Evolutionary conservation across 2,113 vertebrate genomes (phyloP), one percentile per base, ranked within the genome.

Genomic region (Telmatochromis sp.): DNA sequence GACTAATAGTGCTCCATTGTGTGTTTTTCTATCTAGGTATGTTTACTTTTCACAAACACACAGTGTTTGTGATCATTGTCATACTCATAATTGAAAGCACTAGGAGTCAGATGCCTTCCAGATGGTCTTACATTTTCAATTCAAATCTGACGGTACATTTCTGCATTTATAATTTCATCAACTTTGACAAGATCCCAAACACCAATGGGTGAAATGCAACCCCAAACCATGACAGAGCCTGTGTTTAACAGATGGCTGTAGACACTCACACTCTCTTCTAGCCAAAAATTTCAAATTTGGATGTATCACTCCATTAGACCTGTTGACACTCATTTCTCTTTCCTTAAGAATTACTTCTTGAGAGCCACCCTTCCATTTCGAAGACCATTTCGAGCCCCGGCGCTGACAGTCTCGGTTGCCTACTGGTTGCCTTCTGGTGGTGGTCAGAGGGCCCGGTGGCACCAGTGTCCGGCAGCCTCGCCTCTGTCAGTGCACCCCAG

Each of bases 191-290:
- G 68, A 73, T 75, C 3, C 14, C 14, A 26, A 47, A 75, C 23
- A 75, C 9, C 14, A 75, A 1, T 75, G 40, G 9, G 2, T 75
- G 68, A 75, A 47, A 11, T 5, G 14, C 40, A 75, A 26, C 68
- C 40, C 68, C 40, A 0, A 47, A 47, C 40, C 14, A 17, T 28
- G 40, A 75, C 40, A 15, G 35, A 40, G n/a, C 12, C 35, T 11
- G 21, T 47, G 68, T 75, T 47, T 75, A 28, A 75, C 40, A 75
- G 68, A 47, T 75, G 40, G 40, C 68, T 75, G 14, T 73, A 28
- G 8, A 47, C 40, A 47, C 68, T 47, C 14, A 73, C 31, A 35
- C 60, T 35, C 31, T 37, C 4, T 7, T 35, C 60, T 65, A 37
- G 40, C 13, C 21, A 26, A 45, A 26, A 26, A 3, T 10, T 45